Base-by-base conservation (phyloP, 1,140 invertebrate genomes). In the Drosophila ogumai region DNA sequence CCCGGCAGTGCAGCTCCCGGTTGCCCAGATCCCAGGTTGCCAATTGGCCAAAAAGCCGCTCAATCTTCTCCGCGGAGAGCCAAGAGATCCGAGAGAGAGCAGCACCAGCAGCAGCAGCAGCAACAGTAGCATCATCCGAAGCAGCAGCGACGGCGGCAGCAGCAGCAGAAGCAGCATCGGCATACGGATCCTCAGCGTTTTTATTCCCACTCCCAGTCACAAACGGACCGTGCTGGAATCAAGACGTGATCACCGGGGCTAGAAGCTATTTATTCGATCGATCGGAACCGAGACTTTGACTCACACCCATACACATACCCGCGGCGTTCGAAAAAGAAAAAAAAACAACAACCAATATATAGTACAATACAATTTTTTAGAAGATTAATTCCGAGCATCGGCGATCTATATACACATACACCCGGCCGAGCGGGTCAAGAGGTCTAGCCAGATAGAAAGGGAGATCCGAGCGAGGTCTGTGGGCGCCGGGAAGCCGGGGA, bases 181-280 rank as follows among this genome's bases (percentile, higher is more conserved):
- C 59, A 66, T 64, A 67, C 67, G 67, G 80, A 90, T 90, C 88
- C 76, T 84, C 88, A 91, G 54, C 82, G 69, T 71, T 91, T 77
- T 80, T 65, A 79, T 80, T 73, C 58, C 57, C 60, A 78, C 78
- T 87, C 75, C 79, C 84, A 92, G 91, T 92, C 85, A 69, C 60
- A 91, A 90, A 75, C 79, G 72, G 57, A 81, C 67, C 85, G 85
- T 90, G 79, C 75, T 90, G 84, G 85, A 55, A 79, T 87, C 86
- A 79, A 91, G 91, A 90, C 88, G 91, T 92, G 71, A 81, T 78
- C 76, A 77, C 59, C 81, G 84, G 84, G 57, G 13, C 77, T 73
- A 75, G 9, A 73, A 79, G 67, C 66, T 55, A 77, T 13, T 32
- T 9, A 50, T 13, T 32, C 13, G 36, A 57, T 22, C 59, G 47